Base-by-base conservation (phyloP, 2,888 invertebrate genomes). In the Iphiclides podalirius region DNA sequence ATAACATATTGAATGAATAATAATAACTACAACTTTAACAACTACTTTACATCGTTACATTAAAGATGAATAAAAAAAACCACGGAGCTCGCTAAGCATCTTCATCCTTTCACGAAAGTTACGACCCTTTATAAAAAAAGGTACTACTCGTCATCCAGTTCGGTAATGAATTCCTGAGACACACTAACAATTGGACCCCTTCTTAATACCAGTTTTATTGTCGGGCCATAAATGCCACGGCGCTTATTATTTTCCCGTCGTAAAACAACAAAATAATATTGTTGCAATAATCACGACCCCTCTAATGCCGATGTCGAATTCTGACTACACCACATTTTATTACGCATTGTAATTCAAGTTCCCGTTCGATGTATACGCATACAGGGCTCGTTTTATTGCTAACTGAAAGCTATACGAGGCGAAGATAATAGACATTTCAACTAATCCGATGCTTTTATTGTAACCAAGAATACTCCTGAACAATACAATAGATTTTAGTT, bases 181-280 rank as follows among this genome's bases (percentile, higher is more conserved):
- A 56, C 45, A 40, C 53, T 51, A 63, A 71, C 69, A 72, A 69
- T 65, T 57, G 65, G 52, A 53, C 54, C 67, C 72, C 72, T 66
- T 69, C 60, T 67, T 70, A 70, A 68, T 70, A 70, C 63, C 62
- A 70, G 59, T 82, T 84, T 85, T 83, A 86, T 81, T 76, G 75
- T 75, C 55, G 58, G 53, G 66, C 43, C 75, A 75, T 83, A 85
- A 85, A 83, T 72, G 76, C 64, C 66, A 69, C 52, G 59, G 60
- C 68, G 75, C 73, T 84, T 82, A 85, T 83, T 83, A 83, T 84
- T 83, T 84, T 80, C 75, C 70, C 65, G 82, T 85, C 84, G 74
- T 86, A 86, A 86, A 87, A 82, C 81, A 79, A 79, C 78, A 77
- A 82, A 85, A 84, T 83, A 82, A 82, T 80, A 78, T 70, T 74